Percentiles rank a stretch among this genome's conserved stretches.
phyloP scores from a whole-genome alignment of 2,888 invertebrate species.

The Drosophila nigritarsus region DNA sequence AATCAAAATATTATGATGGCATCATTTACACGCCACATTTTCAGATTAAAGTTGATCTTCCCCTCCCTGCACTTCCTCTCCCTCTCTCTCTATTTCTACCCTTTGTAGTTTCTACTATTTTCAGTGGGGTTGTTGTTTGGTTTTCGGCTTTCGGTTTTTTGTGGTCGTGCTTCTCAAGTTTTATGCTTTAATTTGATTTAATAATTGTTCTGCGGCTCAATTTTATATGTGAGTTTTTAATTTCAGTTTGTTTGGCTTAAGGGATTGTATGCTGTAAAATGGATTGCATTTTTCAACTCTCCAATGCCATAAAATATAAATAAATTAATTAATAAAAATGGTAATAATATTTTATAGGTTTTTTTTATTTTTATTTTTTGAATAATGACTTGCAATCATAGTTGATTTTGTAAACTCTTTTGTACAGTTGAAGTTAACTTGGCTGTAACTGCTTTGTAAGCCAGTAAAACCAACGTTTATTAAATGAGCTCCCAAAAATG shows the following conservation, averaged over 20 bases:
- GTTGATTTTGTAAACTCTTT: neutral
- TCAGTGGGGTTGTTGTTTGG: slow-evolving; percentile 12
- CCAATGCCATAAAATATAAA: neutral
- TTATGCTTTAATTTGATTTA: slow-evolving; percentile 69
- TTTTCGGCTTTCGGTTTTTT: neutral
- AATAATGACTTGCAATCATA: neutral
- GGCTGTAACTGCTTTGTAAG: neutral
- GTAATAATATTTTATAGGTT: neutral
- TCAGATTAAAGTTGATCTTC: slow-evolving; percentile 72
- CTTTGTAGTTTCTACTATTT: slow-evolving; percentile 30
- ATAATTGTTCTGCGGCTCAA: slow-evolving; percentile 26
- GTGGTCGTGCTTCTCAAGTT: slow-evolving; percentile 27
- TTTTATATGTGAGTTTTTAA: slow-evolving; percentile 20
- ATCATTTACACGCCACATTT: slow-evolving; percentile 82
- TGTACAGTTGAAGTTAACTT: neutral
- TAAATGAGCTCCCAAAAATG: slow-evolving; percentile 31
- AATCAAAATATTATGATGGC: slow-evolving; percentile 83
- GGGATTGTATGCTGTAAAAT: neutral
- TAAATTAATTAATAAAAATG: neutral
- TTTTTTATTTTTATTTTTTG: neutral
- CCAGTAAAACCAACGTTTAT: slow-evolving; percentile 21
- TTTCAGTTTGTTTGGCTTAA: slow-evolving; percentile 15
- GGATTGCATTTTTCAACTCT: neutral
- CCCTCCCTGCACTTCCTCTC: slow-evolving; percentile 14
- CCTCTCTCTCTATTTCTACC: neutral